These are phyloP conservation scores for Cylloceria caligata DNA, from an alignment of 2,888 invertebrate species.

Conservation along the genomic window DNA sequence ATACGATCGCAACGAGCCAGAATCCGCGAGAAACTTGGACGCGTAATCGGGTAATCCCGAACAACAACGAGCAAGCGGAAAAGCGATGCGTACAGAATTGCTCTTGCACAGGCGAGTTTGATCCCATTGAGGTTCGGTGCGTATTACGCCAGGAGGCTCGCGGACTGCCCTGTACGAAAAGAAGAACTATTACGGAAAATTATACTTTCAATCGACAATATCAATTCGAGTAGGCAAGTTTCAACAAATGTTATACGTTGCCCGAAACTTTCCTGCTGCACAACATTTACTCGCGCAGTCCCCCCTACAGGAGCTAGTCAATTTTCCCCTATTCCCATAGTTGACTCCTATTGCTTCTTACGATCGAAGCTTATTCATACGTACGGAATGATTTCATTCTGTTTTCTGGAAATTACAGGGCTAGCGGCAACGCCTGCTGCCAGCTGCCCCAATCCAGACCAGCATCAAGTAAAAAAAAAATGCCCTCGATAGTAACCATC, in stretches of 20 bases:
- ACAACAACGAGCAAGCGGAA: no score
- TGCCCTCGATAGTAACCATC: slow-evolving; percentile 46
- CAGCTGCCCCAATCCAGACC: slow-evolving; percentile 76
- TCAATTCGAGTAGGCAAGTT: no score
- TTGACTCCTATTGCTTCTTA: slow-evolving; percentile 13
- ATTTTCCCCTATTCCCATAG: slow-evolving; percentile 21
- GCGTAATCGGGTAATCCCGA: no score
- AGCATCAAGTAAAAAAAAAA: slow-evolving; percentile 62
- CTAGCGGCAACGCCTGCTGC: slow-evolving; percentile 73
- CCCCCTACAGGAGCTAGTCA: not conserved
- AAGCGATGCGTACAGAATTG: no score
- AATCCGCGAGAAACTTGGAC: not conserved
- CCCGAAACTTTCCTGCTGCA: no score
- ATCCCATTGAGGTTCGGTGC: no score
- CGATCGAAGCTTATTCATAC: slow-evolving; percentile 46
- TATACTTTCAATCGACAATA: no score
- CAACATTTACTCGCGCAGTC: not conserved
- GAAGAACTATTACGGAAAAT: no score
- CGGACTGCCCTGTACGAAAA: no score
- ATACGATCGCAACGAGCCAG: not conserved
- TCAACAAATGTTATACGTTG: no score
- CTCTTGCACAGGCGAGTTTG: no score
- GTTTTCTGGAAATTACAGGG: slow-evolving; percentile 80
- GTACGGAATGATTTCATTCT: slow-evolving; percentile 72
- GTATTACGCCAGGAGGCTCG: no score